Evolutionary conservation across 92 coral and sea anemone genomes (phyloP).

Genomic region (Epizoanthus illoricatus): DNA sequence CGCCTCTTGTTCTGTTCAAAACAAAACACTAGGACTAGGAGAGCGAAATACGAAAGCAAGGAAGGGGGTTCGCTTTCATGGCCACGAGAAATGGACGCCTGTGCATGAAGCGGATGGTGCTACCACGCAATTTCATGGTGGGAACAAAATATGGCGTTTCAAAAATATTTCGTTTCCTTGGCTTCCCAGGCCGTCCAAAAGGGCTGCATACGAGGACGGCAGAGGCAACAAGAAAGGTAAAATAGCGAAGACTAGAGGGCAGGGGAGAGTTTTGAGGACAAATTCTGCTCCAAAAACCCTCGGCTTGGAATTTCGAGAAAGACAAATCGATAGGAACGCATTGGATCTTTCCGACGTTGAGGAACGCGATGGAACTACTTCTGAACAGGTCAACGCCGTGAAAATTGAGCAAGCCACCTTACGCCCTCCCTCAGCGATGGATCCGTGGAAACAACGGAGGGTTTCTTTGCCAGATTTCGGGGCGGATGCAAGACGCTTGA

Average conservation of each 20-base stretch:
- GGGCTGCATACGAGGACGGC: conserved; percentile 17
- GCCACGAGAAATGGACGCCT: conserved; percentile 38
- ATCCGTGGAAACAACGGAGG: conserved; percentile 12
- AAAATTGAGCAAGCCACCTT: not conserved
- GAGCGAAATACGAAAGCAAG: conserved; percentile 7
- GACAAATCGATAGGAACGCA: not conserved
- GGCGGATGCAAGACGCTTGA: conserved; percentile 15
- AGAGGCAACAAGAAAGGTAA: conserved; percentile 4
- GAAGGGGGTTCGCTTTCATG: conserved; percentile 19
- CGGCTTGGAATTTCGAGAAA: conserved; percentile 33
- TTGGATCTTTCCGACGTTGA: not conserved
- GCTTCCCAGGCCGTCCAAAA: conserved; percentile 71
- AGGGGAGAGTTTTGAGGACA: conserved; percentile 57
- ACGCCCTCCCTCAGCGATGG: not conserved
- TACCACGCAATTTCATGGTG: conserved; percentile 7
- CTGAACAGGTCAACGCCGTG: not conserved
- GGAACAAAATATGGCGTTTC: conserved; percentile 56
- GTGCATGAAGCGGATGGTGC: not conserved
- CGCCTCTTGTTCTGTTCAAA: conserved; percentile 53
- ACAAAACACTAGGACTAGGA: not conserved
- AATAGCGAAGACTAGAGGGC: not conserved
- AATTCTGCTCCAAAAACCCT: conserved; percentile 84
- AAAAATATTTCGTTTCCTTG: conserved; percentile 77
- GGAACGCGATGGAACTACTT: not conserved
- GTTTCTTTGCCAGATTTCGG: conserved; percentile 32